phyloP scores from a whole-genome alignment of 1,140 invertebrate species.

The Cardiocondyla obscurior region DNA sequence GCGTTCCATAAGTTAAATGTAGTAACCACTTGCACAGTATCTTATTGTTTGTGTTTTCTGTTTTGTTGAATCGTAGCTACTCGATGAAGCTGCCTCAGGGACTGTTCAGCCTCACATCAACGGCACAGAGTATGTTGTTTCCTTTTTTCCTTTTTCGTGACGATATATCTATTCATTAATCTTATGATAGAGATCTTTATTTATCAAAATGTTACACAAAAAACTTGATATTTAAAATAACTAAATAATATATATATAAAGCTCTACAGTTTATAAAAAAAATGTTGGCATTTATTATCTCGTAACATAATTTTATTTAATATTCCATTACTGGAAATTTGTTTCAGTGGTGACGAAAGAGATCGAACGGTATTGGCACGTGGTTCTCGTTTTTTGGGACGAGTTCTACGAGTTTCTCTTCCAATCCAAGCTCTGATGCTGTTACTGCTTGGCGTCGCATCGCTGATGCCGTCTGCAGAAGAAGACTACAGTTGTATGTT shows the following conservation, averaged over 20 bases:
- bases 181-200: background rate
- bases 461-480: slow-evolving; percentile 92
- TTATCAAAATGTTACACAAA: background rate
- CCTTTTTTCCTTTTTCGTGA: slow-evolving; percentile 51
- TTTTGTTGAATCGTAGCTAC: slow-evolving; percentile 83
- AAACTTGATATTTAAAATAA: background rate
- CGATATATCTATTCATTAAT: slow-evolving; percentile 4
- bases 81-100: slow-evolving; percentile 80
- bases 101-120: slow-evolving; percentile 75
- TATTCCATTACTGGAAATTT: slow-evolving; percentile 18
- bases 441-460: slow-evolving; percentile 93
- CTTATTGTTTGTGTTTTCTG: slow-evolving; percentile 84
- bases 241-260: slow-evolving; percentile 6
- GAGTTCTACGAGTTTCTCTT: slow-evolving; percentile 94
- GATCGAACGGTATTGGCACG: slow-evolving; percentile 87
- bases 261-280: background rate
- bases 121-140: slow-evolving; percentile 80
- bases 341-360: slow-evolving; percentile 84
- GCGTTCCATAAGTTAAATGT: slow-evolving; percentile 37
- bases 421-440: slow-evolving; percentile 96
- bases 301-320: background rate
- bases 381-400: slow-evolving; percentile 92
- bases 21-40: slow-evolving; percentile 83
- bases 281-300: background rate
- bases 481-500: slow-evolving; percentile 93